Evolutionary conservation across 2,888 invertebrate species (phyloP).

Genomic region (Chrysotoxum bicinctum): DNA sequence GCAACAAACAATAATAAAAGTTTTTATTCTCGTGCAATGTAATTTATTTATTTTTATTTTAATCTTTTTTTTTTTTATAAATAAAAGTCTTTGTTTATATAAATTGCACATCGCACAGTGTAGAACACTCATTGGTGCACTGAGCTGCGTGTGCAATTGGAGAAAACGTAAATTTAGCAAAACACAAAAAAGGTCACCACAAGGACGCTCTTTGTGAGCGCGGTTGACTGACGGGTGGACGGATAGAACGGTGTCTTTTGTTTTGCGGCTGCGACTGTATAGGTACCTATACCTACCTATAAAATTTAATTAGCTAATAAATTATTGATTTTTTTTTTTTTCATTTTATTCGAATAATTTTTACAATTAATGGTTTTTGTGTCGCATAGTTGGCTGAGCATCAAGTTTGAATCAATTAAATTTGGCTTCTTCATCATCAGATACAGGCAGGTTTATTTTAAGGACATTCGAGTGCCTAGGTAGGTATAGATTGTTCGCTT

Average conservation of each 20-base stretch:
- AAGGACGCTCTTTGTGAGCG: constrained; percentile 56
- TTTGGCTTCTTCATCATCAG: neutral
- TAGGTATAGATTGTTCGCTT: no score
- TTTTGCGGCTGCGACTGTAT: neutral
- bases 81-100: constrained; percentile 64
- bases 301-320: constrained; percentile 62
- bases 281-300: neutral
- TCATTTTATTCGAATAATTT: neutral
- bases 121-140: neutral
- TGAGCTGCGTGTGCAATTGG: constrained; percentile 37
- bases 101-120: constrained; percentile 6
- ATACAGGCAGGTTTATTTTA: no score
- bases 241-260: constrained; percentile 5
- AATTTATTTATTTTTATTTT: constrained; percentile 49
- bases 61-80: constrained; percentile 48
- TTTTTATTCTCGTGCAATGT: constrained; percentile 44
- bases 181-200: constrained; percentile 55
- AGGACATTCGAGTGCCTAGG: no score
- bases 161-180: constrained; percentile 63
- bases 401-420: constrained; percentile 39
- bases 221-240: neutral
- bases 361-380: constrained; percentile 54
- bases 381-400: constrained; percentile 56
- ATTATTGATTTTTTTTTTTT: constrained; percentile 34
- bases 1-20: constrained; percentile 56